A percentile compares a stretch with the other conserved stretches of the same genome.
Conservation (phyloP, 2,113 vertebrate genomes). For the Anas platyrhynchos region DNA sequence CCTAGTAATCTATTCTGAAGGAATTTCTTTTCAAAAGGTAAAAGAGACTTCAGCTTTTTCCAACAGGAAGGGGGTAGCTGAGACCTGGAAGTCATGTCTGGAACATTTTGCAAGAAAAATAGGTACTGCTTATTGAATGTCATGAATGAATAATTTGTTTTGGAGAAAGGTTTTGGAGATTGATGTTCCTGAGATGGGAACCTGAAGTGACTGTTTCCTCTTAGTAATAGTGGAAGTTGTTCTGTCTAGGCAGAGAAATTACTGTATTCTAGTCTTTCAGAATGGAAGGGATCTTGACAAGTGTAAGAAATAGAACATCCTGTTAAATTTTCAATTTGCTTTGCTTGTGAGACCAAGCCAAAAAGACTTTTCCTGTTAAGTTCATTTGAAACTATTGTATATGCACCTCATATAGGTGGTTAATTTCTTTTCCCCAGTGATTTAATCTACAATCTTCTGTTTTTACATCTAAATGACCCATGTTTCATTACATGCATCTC, state of each 20-base stretch:
- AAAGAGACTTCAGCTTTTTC: slow-evolving; percentile 4
- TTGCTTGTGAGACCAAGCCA: neutral
- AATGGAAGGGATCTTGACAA: neutral
- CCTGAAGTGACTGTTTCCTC: slow-evolving; percentile 5
- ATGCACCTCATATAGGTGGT: neutral
- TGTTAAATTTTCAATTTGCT: slow-evolving; percentile 22
- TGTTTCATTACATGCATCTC: neutral
- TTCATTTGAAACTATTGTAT: neutral
- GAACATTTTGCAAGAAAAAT: slow-evolving; percentile 42
- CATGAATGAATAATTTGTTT: slow-evolving; percentile 28
- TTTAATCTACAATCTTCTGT: neutral
- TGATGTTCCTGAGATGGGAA: slow-evolving; percentile 29
- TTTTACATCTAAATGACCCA: neutral
- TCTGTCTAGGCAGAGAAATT: neutral
- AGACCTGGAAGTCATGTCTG: neutral
- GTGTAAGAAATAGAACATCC: slow-evolving; percentile 19
- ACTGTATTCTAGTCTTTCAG: neutral
- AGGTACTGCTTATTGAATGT: neutral
- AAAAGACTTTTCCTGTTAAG: neutral
- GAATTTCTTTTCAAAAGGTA: slow-evolving; percentile 13
- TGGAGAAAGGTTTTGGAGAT: slow-evolving; percentile 12
- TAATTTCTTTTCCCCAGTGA: neutral
- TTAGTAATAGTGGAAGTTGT: neutral
- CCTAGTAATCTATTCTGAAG: neutral
- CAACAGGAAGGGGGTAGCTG: slow-evolving; percentile 6